Percentiles rank a stretch among this genome's conserved stretches.
Conservation (phyloP, 2,113 vertebrate genomes). For the Stomatorhinus ivindoensis region DNA sequence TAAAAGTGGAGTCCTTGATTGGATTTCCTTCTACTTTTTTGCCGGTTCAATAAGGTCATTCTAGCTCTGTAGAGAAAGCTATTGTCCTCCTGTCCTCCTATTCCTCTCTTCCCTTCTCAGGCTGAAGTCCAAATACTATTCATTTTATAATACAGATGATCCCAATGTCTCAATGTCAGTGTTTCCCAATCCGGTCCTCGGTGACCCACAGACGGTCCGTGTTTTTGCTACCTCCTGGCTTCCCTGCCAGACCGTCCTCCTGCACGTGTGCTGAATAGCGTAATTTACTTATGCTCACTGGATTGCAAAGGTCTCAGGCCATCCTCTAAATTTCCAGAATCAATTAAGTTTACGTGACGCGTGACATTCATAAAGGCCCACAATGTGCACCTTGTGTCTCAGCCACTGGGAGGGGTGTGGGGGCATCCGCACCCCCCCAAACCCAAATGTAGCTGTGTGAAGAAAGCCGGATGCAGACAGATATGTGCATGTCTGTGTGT, state of each 20-base stretch:
- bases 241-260: constrained; percentile 40
- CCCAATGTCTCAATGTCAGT: neutral
- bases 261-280: constrained; percentile 61
- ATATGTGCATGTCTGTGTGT: neutral
- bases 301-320: constrained; percentile 58
- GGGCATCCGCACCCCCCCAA: constrained; percentile 28
- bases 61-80: constrained; percentile 51
- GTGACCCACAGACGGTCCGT: neutral
- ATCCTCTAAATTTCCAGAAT: constrained; percentile 68
- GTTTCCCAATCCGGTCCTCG: neutral
- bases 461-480: neutral
- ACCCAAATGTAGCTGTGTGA: constrained; percentile 23
- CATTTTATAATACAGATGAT: neutral
- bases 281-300: constrained; percentile 61
- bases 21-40: constrained; percentile 65
- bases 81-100: constrained; percentile 18
- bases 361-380: constrained; percentile 48
- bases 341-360: constrained; percentile 60
- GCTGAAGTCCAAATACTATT: neutral
- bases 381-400: constrained; percentile 34
- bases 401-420: constrained; percentile 29
- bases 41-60: constrained; percentile 75
- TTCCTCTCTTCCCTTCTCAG: neutral
- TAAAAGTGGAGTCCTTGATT: constrained; percentile 70
- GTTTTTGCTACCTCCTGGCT: neutral